phyloP scores from a whole-genome alignment of 2,113 vertebrate species.

The Myxocyprinus asiaticus region DNA sequence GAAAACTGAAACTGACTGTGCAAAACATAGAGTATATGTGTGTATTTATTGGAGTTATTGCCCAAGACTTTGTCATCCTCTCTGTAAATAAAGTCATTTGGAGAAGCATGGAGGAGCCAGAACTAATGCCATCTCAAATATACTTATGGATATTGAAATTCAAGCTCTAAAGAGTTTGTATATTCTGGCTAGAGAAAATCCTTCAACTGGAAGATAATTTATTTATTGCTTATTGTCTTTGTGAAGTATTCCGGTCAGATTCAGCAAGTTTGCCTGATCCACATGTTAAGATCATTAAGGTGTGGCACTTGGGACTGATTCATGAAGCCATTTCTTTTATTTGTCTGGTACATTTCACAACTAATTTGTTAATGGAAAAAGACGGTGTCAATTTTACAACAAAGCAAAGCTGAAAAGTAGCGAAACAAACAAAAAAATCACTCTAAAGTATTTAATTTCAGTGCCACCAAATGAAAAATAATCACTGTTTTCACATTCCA shows the following conservation, averaged over 20 bases:
- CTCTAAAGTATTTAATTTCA: too few relatives aligned
- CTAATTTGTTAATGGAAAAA: neutral
- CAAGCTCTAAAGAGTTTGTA: conserved; percentile 24
- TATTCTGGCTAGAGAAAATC: conserved; percentile 22
- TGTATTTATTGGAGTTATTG: neutral
- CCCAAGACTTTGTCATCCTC: neutral
- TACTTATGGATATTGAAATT: conserved; percentile 38
- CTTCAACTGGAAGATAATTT: conserved; percentile 12
- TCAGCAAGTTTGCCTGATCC: neutral
- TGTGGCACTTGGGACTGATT: conserved; percentile 8
- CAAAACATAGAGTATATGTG: neutral
- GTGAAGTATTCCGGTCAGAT: conserved; percentile 28
- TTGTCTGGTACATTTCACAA: neutral
- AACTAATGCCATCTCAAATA: conserved; percentile 38
- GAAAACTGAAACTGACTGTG: too few relatives aligned
- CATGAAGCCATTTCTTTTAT: neutral
- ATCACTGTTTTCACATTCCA: too few relatives aligned
- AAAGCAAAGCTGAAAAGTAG: neutral
- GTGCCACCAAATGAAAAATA: too few relatives aligned
- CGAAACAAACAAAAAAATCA: too few relatives aligned
- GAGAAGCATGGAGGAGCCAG: conserved; percentile 19
- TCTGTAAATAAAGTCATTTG: conserved; percentile 32
- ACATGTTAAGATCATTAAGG: neutral
- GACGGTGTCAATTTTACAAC: neutral
- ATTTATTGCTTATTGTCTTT: conserved; percentile 42